Base-by-base conservation (phyloP, 53 echinoderm and acorn worm genomes). In the Zoroaster sp. region DNA sequence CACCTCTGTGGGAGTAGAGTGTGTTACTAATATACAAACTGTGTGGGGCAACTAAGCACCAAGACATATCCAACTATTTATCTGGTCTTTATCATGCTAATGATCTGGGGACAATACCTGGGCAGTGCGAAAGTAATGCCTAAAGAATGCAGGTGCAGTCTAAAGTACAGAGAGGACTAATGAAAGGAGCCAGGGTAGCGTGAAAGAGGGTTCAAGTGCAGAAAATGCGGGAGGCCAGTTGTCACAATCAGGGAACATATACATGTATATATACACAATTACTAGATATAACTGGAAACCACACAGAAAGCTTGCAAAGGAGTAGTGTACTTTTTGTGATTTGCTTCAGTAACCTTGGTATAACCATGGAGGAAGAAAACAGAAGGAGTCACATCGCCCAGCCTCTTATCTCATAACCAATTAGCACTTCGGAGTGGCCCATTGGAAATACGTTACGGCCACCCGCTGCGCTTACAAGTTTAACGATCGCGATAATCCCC, bases 71-170 rank as follows among this genome's bases (percentile, higher is more conserved):
- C 46, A 49, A 85, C 47, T 49, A 85, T 47, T 85, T 85, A 85
- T 85, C 85, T 85, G 85, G 42, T 71, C 69, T 85, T 85, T 85
- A 71, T 85, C 85, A 85, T 85, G 85, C 71, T 69, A 85, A 85
- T 85, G 85, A 85, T 47, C 41, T 2, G 69, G 37, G 70, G 69
- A 85, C 85, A 70, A 85, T 68, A 83, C 32, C 35, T 66, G 35
- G 85, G 85, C 85, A 85, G 85, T 85, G 39, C 74, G 36, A 35
- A 85, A 71, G 85, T 70, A 71, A 85, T 51, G 42, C 21, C 70
- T 35, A 31, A 69, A 70, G 69, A 71, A 82, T 67, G 66, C 45
- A 44, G 49, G 71, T 38, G 85, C 85, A 71, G 78, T 78, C 55
- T n/a, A 83, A 21, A 85, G 71, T 71, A 70, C 85, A 36, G 35